Evolutionary conservation across 2,113 vertebrate species (phyloP).

Genomic region (Paramisgurnus dabryanus): DNA sequence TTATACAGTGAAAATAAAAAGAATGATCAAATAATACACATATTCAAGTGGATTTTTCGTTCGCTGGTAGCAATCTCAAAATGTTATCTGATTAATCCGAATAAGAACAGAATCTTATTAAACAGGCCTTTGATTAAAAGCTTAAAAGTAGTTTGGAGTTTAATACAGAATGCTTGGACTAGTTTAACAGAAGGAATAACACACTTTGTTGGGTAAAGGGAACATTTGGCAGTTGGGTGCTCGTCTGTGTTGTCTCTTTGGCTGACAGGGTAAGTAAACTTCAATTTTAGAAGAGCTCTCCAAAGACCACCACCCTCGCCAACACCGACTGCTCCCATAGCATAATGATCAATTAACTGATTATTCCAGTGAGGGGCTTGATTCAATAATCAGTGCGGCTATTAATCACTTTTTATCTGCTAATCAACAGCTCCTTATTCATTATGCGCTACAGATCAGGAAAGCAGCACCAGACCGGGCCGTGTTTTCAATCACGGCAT

Average conservation of each 20-base stretch:
- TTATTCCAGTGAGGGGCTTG: slow-evolving; percentile 63
- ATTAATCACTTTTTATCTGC: slow-evolving; percentile 73
- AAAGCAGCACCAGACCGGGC: slow-evolving; percentile 40
- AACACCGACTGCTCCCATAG: slow-evolving; percentile 40
- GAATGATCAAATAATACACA: too few relatives aligned
- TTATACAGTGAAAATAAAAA: too few relatives aligned
- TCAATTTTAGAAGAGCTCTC: slow-evolving; percentile 21
- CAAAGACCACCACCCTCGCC: slow-evolving; percentile 36
- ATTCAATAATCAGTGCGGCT: slow-evolving; percentile 71
- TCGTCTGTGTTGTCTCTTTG: slow-evolving; percentile 40
- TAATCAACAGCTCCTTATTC: slow-evolving; percentile 66
- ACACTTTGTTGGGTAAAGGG: slow-evolving; percentile 6
- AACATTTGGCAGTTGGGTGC: slow-evolving; percentile 6
- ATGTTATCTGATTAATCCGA: too few relatives aligned
- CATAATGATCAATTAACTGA: slow-evolving; percentile 74
- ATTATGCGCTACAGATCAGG: slow-evolving; percentile 45
- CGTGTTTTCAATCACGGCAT: slow-evolving; percentile 59
- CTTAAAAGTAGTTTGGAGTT: too few relatives aligned
- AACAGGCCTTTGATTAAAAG: too few relatives aligned
- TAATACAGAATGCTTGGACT: too few relatives aligned
- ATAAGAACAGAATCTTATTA: too few relatives aligned
- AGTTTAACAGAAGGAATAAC: background rate
- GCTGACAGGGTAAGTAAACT: slow-evolving; percentile 52
- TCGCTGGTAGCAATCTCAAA: too few relatives aligned
- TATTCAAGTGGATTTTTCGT: too few relatives aligned